A percentile compares a stretch with the other conserved stretches of the same genome.
These are phyloP conservation scores for Gobius niger DNA, from an alignment of 2,113 vertebrate genomes.

Conservation along the genomic window DNA sequence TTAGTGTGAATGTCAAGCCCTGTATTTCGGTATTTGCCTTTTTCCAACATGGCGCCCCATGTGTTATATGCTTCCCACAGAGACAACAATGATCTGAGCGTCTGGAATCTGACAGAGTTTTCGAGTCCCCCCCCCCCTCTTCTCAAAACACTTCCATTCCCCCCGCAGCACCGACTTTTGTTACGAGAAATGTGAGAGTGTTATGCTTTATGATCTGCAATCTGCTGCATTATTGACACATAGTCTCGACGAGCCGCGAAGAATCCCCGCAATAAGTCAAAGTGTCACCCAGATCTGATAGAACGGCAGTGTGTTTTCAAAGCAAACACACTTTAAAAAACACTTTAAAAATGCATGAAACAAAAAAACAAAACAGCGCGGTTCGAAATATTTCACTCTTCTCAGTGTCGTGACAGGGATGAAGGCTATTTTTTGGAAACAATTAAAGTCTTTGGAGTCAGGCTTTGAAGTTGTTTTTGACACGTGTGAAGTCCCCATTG, in stretches of 20 bases:
- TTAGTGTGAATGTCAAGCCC: too few species aligned
- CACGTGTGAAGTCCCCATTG: too few species aligned
- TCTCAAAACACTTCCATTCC: not conserved
- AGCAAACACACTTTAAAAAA: too few species aligned
- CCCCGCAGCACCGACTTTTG: not conserved
- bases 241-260: not conserved
- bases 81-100: not conserved
- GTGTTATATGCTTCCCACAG: not conserved
- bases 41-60: not conserved
- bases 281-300: not conserved
- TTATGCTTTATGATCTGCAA: conserved; percentile 3
- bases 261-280: not conserved
- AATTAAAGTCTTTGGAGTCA: too few species aligned
- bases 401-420: too few species aligned
- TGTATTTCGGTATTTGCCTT: not conserved
- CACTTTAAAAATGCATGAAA: not conserved
- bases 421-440: too few species aligned
- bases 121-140: not conserved
- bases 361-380: not conserved
- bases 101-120: not conserved
- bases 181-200: not conserved
- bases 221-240: not conserved
- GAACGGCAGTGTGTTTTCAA: too few species aligned
- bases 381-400: too few species aligned
- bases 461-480: too few species aligned